A percentile compares a stretch with the other conserved stretches of the same genome.
phyloP scores from a whole-genome alignment of 2,113 vertebrate genomes.

The Pelusios castaneus region DNA sequence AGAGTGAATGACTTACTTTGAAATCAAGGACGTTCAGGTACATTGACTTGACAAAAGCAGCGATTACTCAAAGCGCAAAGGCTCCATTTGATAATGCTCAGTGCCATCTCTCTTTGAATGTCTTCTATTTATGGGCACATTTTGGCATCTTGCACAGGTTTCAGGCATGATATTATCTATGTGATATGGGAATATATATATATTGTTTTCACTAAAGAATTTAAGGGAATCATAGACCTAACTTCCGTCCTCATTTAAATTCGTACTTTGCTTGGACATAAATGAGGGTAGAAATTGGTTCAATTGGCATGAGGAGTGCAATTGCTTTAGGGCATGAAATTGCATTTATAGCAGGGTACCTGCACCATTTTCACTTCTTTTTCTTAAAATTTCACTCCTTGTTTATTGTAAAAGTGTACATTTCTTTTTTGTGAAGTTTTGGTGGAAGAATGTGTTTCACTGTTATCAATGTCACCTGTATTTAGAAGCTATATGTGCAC shows the following conservation, averaged over 20 bases:
- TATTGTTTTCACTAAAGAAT: constrained; percentile 15
- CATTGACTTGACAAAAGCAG: not conserved
- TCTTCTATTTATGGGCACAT: constrained; percentile 24
- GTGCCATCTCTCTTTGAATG: not conserved
- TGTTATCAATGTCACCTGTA: constrained; percentile 56
- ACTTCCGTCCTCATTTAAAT: constrained; percentile 28
- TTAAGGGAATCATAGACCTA: not conserved
- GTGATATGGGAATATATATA: not conserved
- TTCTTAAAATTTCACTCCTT: constrained; percentile 37
- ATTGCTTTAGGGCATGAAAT: constrained; percentile 47
- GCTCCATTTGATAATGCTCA: not conserved
- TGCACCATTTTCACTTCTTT: constrained; percentile 21
- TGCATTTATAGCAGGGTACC: constrained; percentile 32
- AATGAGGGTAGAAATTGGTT: not conserved
- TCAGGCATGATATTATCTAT: not conserved
- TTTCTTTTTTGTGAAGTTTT: constrained; percentile 50
- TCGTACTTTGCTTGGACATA: not conserved
- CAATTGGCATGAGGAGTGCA: constrained; percentile 35
- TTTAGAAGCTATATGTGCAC: constrained; percentile 70
- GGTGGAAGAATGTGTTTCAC: constrained; percentile 40
- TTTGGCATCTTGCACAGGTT: constrained; percentile 1
- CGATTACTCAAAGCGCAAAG: not conserved
- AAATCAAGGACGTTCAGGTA: not conserved
- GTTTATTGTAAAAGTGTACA: constrained; percentile 28
- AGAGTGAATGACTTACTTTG: not conserved